A percentile compares a stretch with the other conserved stretches of the same genome.
phyloP scores from a whole-genome alignment of 2,888 invertebrate genomes.

The Catocala nupta region DNA sequence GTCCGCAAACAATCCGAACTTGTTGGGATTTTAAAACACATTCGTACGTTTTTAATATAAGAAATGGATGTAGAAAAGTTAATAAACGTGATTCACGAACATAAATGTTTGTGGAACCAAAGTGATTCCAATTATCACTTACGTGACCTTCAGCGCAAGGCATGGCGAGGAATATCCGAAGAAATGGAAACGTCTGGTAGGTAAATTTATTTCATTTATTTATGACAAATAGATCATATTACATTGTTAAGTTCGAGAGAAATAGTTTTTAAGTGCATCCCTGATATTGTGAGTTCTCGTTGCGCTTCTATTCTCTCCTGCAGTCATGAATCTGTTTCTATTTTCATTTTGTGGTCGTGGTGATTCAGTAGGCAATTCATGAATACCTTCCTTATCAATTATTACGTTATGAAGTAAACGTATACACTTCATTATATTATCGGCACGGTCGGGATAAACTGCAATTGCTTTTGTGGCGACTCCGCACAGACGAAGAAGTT shows the following conservation, averaged over 20 bases:
- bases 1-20: constrained; percentile 15
- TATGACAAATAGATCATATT: too few species aligned
- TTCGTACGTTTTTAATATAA: constrained; percentile 3
- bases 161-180: too few species aligned
- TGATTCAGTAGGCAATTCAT: constrained; percentile 23
- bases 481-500: too few species aligned
- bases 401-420: constrained; percentile 26
- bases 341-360: constrained; percentile 21
- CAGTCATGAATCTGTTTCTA: constrained; percentile 19
- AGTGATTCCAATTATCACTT: too few species aligned
- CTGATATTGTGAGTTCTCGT: constrained; percentile 14
- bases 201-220: too few species aligned
- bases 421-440: constrained; percentile 17
- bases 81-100: neutral
- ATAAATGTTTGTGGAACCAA: too few species aligned
- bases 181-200: too few species aligned
- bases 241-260: too few species aligned
- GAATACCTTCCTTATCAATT: constrained; percentile 25
- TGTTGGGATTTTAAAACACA: constrained; percentile 14
- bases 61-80: constrained; percentile 15
- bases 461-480: too few species aligned
- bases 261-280: too few species aligned
- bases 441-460: too few species aligned
- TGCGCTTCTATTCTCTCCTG: constrained; percentile 20
- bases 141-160: too few species aligned